A percentile compares a stretch with the other conserved stretches of the same genome.
Evolutionary conservation across 2,888 invertebrate genomes (phyloP).

Genomic region (Coremacera marginata): DNA sequence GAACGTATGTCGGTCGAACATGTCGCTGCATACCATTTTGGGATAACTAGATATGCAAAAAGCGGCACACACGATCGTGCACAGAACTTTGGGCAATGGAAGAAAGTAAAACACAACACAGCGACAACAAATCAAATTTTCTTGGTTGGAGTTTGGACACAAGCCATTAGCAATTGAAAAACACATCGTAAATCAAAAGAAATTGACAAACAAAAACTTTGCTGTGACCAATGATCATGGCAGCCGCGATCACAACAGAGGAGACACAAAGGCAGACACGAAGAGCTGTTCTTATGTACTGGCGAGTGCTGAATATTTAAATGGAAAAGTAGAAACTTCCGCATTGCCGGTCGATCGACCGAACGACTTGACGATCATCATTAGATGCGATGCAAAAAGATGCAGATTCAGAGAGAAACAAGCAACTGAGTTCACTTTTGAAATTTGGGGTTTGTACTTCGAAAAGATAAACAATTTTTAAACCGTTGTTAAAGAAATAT

Average conservation of each 20-base stretch:
- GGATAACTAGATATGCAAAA: slow-evolving; percentile 48
- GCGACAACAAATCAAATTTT: neutral
- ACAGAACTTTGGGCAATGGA: neutral
- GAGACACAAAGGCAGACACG: neutral
- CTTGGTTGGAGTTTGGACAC: neutral
- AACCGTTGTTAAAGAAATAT: neutral
- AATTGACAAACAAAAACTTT: slow-evolving; percentile 17
- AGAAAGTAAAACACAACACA: slow-evolving; percentile 25
- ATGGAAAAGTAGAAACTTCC: slow-evolving; percentile 10
- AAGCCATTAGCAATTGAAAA: slow-evolving; percentile 22
- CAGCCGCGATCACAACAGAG: neutral
- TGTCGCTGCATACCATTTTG: slow-evolving; percentile 63
- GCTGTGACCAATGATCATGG: neutral
- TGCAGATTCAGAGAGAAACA: neutral
- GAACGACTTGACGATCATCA: neutral
- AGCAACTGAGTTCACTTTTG: neutral
- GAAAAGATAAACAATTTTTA: neutral
- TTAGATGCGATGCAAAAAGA: neutral
- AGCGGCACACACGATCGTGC: slow-evolving; percentile 3
- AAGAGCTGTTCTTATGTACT: neutral
- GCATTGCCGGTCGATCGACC: neutral
- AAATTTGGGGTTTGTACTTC: neutral
- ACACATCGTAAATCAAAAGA: slow-evolving; percentile 32
- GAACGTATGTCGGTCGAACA: slow-evolving; percentile 60
- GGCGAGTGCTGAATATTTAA: neutral